Percentiles rank a stretch among this genome's conserved stretches.
These are phyloP conservation scores for Catharus bicknelli DNA, from an alignment of 2,113 vertebrate species.

Conservation along the genomic window DNA sequence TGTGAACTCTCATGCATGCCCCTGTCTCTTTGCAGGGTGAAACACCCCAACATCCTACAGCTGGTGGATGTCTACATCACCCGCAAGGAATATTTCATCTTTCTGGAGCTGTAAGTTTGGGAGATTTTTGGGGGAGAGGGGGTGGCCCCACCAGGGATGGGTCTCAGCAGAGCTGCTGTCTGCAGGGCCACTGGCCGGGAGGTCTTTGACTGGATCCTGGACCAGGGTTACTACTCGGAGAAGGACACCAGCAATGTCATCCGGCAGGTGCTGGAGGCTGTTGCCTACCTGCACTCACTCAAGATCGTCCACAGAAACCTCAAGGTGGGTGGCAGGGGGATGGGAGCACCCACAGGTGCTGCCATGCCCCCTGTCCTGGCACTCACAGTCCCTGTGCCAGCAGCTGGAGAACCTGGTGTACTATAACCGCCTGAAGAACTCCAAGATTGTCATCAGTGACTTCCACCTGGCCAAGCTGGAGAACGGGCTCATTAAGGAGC, in stretches of 20 bases:
- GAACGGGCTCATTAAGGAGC: slow-evolving; percentile 96
- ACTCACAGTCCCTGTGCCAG: not conserved
- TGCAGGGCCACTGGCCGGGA: slow-evolving; percentile 93
- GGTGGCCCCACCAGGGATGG: not conserved
- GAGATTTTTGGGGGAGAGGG: rapidly evolving
- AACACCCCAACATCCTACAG: slow-evolving; percentile 95
- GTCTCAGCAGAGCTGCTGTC: not conserved
- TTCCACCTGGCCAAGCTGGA: slow-evolving; percentile 97
- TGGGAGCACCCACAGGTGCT: not conserved
- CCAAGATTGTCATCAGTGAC: slow-evolving; percentile 98
- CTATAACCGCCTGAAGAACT: slow-evolving; percentile 97
- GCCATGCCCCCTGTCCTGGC: rapidly evolving
- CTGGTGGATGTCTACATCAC: slow-evolving; percentile 97
- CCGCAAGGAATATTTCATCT: slow-evolving; percentile 96
- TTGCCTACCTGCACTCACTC: slow-evolving; percentile 96
- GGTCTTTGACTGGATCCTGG: slow-evolving; percentile 99
- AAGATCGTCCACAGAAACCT: slow-evolving; percentile 97
- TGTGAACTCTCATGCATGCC: not conserved
- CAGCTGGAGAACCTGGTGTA: slow-evolving; percentile 98
- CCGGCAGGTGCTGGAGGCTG: slow-evolving; percentile 95
- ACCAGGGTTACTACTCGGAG: slow-evolving; percentile 98
- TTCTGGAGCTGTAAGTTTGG: slow-evolving; percentile 94
- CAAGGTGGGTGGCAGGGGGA: slow-evolving; percentile 76
- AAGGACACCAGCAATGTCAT: slow-evolving; percentile 97
- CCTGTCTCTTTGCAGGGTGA: slow-evolving; percentile 81